Base-by-base conservation (phyloP, 2,797 vertebrate species). In the Tiaroga cobitis region DNA sequence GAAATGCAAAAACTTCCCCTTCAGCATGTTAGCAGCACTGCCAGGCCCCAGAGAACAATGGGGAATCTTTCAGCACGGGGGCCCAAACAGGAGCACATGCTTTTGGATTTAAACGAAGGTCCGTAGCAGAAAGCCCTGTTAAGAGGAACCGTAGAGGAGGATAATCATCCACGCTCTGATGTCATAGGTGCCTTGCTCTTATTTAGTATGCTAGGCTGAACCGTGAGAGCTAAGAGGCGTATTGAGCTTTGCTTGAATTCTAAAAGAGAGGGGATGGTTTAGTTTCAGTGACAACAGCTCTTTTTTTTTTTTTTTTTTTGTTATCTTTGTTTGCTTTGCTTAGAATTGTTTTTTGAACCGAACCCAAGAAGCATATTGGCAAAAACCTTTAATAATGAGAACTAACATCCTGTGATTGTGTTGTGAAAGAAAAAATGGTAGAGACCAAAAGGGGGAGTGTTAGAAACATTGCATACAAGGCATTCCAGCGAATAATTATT, bases 21-120 rank as follows among this genome's bases (percentile, higher is more conserved):
- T 68, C 59, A 83, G 84, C 84, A 59, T 80, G 67, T 69, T 75
- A 32, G 79, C 67, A 70, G 75, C 85, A 41, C 88, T 84, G 84
- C 84, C 81, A 91, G 85, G 83, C 89, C 87, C 85, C 80, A 85
- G 73, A 88, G 91, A 93, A 94, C 91, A 94, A 94, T 89, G 85
- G 67, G 74, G 86, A 89, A 77, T 90, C 85, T 26, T 81, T 91
- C 85, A 91, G 79, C 88, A 70, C 83, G 54, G 72, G 26, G 83
- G 70, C 83, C 72, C 41, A 41, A 80, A 84, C 83, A 84, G 65
- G 32, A 87, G 77, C 72, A 54, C 74, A 70, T 70, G 69, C 80
- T 84, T 82, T 46, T 37, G 51, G 61, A 90, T 91, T 86, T 81
- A 43, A 68, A 43, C 80, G 32, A 65, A 88, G 86, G 86, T 85